phyloP scores from a whole-genome alignment of 2,888 invertebrate genomes.

The Epirrhoe tristata region DNA sequence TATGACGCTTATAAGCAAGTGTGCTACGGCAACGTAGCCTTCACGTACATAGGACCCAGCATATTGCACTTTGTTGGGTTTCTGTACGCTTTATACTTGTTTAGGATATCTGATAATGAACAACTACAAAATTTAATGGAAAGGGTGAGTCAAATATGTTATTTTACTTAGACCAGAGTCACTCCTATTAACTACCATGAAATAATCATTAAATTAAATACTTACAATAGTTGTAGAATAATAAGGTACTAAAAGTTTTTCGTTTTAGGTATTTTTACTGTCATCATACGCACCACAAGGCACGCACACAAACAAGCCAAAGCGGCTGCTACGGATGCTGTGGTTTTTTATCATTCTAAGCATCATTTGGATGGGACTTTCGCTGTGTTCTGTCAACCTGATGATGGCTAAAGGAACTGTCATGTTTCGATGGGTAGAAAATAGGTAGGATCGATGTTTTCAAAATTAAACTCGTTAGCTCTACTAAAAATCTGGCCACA shows the following conservation, averaged over 20 bases:
- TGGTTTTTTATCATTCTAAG: slow-evolving; percentile 91
- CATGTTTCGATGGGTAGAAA: slow-evolving; percentile 87
- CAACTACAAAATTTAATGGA: slow-evolving; percentile 94
- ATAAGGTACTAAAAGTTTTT: not conserved
- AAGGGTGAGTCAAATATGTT: slow-evolving; percentile 79
- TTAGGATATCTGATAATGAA: slow-evolving; percentile 92
- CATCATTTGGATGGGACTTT: slow-evolving; percentile 89
- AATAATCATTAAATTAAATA: no score
- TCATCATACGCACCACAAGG: slow-evolving; percentile 89
- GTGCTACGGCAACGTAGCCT: slow-evolving; percentile 89
- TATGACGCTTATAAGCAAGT: slow-evolving; percentile 84
- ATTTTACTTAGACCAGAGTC: not conserved
- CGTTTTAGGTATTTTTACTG: slow-evolving; percentile 88
- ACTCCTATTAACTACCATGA: not conserved
- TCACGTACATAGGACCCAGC: slow-evolving; percentile 91
- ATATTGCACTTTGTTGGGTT: slow-evolving; percentile 90
- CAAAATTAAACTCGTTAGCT: no score
- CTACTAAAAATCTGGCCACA: no score
- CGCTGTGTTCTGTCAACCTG: slow-evolving; percentile 87
- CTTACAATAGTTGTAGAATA: not conserved
- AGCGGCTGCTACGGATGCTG: slow-evolving; percentile 88
- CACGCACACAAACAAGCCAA: slow-evolving; percentile 86
- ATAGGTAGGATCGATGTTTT: slow-evolving; percentile 69
- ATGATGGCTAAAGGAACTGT: slow-evolving; percentile 87
- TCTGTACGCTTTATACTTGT: slow-evolving; percentile 89